Conservation (phyloP, 2,888 invertebrate genomes). For the Platerodrilus igneus region DNA sequence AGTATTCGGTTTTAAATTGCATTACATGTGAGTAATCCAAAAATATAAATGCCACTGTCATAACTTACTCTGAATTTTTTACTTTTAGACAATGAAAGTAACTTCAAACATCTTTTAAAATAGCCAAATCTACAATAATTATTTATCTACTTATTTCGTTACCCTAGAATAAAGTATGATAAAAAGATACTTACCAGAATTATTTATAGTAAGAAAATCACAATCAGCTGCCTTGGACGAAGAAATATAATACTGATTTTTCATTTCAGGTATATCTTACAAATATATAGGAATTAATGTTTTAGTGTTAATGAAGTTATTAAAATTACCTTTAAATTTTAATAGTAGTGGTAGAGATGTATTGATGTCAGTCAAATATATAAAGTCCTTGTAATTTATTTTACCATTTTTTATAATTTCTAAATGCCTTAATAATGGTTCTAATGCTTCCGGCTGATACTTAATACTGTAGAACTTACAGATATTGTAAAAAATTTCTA, state of each 20-base stretch:
- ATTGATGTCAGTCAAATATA: slow-evolving; percentile 50
- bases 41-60: too few species aligned
- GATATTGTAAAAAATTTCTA: slow-evolving; percentile 47
- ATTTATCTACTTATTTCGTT: too few species aligned
- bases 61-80: too few species aligned
- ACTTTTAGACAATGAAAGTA: too few species aligned
- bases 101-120: too few species aligned
- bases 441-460: slow-evolving; percentile 50
- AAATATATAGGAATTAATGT: slow-evolving; percentile 14
- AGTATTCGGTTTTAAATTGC: too few species aligned
- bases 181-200: slow-evolving; percentile 32
- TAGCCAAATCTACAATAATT: too few species aligned
- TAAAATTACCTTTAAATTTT: slow-evolving; percentile 43
- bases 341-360: slow-evolving; percentile 46
- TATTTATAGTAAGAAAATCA: slow-evolving; percentile 39
- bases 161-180: too few species aligned
- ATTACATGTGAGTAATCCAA: too few species aligned
- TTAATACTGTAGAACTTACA: slow-evolving; percentile 48
- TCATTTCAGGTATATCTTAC: slow-evolving; percentile 37
- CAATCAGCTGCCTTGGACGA: slow-evolving; percentile 35
- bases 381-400: slow-evolving; percentile 52
- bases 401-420: slow-evolving; percentile 47
- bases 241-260: slow-evolving; percentile 37
- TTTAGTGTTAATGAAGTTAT: background rate
- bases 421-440: slow-evolving; percentile 50